Evolutionary conservation across 1,140 invertebrate species (phyloP).

Genomic region (Zaprionus vittiger): DNA sequence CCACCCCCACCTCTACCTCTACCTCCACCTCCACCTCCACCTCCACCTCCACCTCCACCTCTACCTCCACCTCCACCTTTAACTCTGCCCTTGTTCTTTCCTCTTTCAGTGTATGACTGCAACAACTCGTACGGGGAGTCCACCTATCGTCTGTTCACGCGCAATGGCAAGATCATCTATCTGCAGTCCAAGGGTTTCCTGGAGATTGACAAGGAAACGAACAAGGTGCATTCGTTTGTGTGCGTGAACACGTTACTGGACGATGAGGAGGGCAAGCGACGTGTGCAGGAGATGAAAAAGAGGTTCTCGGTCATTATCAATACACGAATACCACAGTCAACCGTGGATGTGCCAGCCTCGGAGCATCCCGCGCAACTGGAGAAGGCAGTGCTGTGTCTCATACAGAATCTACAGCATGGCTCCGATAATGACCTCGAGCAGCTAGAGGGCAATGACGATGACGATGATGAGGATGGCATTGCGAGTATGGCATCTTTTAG

Average conservation of each 20-base stretch:
- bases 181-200: slow-evolving; percentile 91
- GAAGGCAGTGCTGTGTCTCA: slow-evolving; percentile 88
- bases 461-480: slow-evolving; percentile 48
- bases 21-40: too few relatives aligned
- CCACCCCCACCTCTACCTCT: too few relatives aligned
- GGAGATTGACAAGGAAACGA: slow-evolving; percentile 89
- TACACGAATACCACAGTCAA: slow-evolving; percentile 76
- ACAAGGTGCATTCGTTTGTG: slow-evolving; percentile 91
- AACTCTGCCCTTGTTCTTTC: slow-evolving; percentile 1
- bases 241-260: slow-evolving; percentile 93
- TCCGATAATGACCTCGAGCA: slow-evolving; percentile 45
- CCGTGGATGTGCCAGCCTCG: slow-evolving; percentile 85
- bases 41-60: not conserved
- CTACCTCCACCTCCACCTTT: not conserved
- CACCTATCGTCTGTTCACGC: slow-evolving; percentile 91
- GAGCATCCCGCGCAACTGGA: slow-evolving; percentile 89
- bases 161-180: slow-evolving; percentile 92
- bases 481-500: slow-evolving; percentile 34
- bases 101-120: slow-evolving; percentile 91
- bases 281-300: slow-evolving; percentile 90
- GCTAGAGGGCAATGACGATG: slow-evolving; percentile 39
- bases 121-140: slow-evolving; percentile 90
- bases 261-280: slow-evolving; percentile 88
- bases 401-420: slow-evolving; percentile 86
- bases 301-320: slow-evolving; percentile 88